These are phyloP conservation scores for Tortrix viridana DNA, from an alignment of 2,888 invertebrate genomes.

Conservation along the genomic window DNA sequence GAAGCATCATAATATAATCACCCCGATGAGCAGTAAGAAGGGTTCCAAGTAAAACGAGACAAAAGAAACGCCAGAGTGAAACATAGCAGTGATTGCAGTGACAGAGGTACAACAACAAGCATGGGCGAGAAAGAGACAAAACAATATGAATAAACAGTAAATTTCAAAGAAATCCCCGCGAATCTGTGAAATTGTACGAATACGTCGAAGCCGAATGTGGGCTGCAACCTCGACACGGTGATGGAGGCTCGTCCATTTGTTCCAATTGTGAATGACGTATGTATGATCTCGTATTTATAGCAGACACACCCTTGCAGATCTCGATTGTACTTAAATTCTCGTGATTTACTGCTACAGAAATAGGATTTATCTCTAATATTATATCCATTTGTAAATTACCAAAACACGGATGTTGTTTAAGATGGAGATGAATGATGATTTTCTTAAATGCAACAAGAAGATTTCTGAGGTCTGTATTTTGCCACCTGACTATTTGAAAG, in stretches of 20 bases:
- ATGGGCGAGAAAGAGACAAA: constrained; percentile 4
- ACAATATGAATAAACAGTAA: neutral
- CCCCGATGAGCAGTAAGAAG: neutral
- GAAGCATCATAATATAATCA: constrained; percentile 1
- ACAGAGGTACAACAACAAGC: neutral
- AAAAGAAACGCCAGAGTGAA: constrained; percentile 3
- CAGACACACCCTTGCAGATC: constrained; percentile 20
- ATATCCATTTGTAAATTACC: neutral
- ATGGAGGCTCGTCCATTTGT: constrained; percentile 12
- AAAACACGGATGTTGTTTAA: neutral
- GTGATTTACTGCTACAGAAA: neutral
- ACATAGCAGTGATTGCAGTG: neutral
- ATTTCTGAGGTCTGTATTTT: no score
- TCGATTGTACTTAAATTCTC: neutral
- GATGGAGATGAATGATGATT: neutral
- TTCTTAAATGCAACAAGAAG: no score
- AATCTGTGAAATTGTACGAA: constrained; percentile 8
- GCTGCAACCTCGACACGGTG: constrained; percentile 1
- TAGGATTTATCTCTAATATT: constrained; percentile 3
- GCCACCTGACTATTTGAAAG: no score
- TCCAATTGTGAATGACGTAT: constrained; percentile 14
- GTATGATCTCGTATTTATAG: constrained; percentile 20
- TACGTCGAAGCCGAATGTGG: constrained; percentile 15
- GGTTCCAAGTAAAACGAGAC: constrained; percentile 12
- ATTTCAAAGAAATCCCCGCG: neutral